Evolutionary conservation across 2,113 vertebrate species (phyloP), one percentile per base, ranked within the genome.

Genomic region (Petromus typicus): DNA sequence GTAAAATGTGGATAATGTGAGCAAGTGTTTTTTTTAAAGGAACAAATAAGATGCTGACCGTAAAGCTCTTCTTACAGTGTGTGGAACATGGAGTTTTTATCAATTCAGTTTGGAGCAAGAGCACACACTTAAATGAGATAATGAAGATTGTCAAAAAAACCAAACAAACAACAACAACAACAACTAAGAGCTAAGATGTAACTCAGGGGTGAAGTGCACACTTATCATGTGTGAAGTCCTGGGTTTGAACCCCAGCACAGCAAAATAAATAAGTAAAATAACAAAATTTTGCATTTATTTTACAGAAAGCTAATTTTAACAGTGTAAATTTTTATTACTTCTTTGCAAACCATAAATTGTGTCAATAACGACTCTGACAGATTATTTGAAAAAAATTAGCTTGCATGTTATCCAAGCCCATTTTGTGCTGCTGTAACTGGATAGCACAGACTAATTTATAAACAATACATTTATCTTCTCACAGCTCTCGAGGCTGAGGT

Each of bases 341-440:
- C 90, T 93, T 63, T 45, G 86, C 25, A 89, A 56, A 94, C 16
- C 54, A 85, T 54, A 76, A 69, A 51, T 80, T 83, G 43, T 93
- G 32, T 96, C 34, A 89, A 96, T 30, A 82, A 51, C 64, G 56
- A 93, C 75, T 84, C 22, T 59, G 32, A 75, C 43, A 66, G 78
- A 64, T 87, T 48, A 88, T 76, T 95, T 89, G 37, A 92, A 94
- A 51, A 93, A 93, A 27, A 80, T 81, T 89, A 73, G 48, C 66
- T 91, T 79, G 48, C 7, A 80, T 5, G 6, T 84, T 90, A 59
- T 78, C 17, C 76, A 67, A 78, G n/a, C 18, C 51, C 27, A 34
- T 48, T 90, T 59, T 94, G 59, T 78, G 59, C 30, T 76, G 37
- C 34, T 22, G 6, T 59, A 51, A 25, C 32, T 90, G 8, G 32